Evolutionary conservation across 2,888 invertebrate genomes (phyloP).

Genomic region (Apotomis turbidana): DNA sequence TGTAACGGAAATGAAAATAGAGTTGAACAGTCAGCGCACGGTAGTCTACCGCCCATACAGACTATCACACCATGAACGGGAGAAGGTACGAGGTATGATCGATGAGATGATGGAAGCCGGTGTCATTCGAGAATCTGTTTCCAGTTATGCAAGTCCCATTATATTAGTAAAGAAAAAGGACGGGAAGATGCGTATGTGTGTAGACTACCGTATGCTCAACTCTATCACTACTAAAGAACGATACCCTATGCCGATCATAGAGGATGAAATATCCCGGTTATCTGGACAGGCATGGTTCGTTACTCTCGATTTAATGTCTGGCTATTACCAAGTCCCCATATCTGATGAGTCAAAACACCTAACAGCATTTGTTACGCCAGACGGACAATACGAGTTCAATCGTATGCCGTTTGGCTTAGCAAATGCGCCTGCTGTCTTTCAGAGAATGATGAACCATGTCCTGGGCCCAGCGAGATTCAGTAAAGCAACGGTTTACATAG

Average conservation of each 20-base stretch:
- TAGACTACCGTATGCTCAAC: no score
- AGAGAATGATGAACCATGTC: not conserved
- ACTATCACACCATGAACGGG: not conserved
- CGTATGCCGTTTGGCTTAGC: not conserved
- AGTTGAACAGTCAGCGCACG: no score
- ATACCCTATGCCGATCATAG: slow-evolving; percentile 21
- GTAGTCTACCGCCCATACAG: not conserved
- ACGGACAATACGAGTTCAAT: slow-evolving; percentile 3
- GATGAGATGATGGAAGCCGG: not conserved
- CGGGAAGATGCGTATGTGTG: no score
- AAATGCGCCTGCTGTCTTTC: slow-evolving; percentile 7
- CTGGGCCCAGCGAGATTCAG: not conserved
- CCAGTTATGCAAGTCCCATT: no score
- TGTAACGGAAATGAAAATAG: no score
- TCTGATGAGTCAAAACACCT: slow-evolving; percentile 20
- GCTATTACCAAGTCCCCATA: slow-evolving; percentile 15
- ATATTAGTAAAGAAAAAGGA: no score
- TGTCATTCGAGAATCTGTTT: no score
- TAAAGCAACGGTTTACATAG: slow-evolving; percentile 8
- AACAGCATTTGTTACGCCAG: slow-evolving; percentile 15
- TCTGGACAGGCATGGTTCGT: slow-evolving; percentile 6
- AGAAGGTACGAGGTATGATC: not conserved
- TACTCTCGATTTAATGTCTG: slow-evolving; percentile 6
- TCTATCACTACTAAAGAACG: not conserved
- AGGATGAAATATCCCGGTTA: slow-evolving; percentile 5